Evolutionary conservation across 2,797 vertebrate genomes (phyloP).

Genomic region (Myotis myotis): DNA sequence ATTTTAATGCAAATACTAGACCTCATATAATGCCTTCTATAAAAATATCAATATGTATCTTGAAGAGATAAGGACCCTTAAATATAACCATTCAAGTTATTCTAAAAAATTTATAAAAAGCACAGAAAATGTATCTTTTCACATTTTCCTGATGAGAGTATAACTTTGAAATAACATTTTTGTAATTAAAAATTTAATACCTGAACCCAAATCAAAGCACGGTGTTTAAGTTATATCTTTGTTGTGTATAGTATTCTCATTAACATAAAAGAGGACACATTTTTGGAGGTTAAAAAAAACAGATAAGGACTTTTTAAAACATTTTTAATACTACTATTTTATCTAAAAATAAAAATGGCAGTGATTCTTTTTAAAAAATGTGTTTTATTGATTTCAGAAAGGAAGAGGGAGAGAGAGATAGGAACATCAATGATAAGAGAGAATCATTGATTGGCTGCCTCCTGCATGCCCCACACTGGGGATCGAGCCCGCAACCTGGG

Average conservation of each 20-base stretch:
- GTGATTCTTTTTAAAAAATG: background rate
- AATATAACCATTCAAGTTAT: background rate
- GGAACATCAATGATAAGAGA: too few species aligned
- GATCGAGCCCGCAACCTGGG: too few species aligned
- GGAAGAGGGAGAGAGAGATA: too few species aligned
- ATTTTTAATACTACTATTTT: slow-evolving; percentile 8
- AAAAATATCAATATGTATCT: slow-evolving; percentile 21
- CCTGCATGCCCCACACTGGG: too few species aligned
- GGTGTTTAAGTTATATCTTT: slow-evolving; percentile 60
- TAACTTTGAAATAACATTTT: slow-evolving; percentile 77
- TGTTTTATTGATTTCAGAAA: too few species aligned
- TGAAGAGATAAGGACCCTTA: background rate
- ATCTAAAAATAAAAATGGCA: slow-evolving; percentile 16
- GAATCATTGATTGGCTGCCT: too few species aligned
- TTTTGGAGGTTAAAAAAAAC: slow-evolving; percentile 28
- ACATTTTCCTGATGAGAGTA: slow-evolving; percentile 72
- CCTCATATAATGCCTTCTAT: background rate
- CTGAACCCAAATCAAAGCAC: slow-evolving; percentile 37
- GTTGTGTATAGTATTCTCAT: slow-evolving; percentile 73
- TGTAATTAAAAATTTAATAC: slow-evolving; percentile 74
- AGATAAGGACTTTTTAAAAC: background rate
- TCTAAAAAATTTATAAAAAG: slow-evolving; percentile 42
- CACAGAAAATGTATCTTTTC: slow-evolving; percentile 69
- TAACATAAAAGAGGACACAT: slow-evolving; percentile 80
- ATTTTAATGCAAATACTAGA: slow-evolving; percentile 3